A percentile compares a stretch with the other conserved stretches of the same genome.
Evolutionary conservation across 2,113 vertebrate species (phyloP).

Genomic region (Myodes glareolus): DNA sequence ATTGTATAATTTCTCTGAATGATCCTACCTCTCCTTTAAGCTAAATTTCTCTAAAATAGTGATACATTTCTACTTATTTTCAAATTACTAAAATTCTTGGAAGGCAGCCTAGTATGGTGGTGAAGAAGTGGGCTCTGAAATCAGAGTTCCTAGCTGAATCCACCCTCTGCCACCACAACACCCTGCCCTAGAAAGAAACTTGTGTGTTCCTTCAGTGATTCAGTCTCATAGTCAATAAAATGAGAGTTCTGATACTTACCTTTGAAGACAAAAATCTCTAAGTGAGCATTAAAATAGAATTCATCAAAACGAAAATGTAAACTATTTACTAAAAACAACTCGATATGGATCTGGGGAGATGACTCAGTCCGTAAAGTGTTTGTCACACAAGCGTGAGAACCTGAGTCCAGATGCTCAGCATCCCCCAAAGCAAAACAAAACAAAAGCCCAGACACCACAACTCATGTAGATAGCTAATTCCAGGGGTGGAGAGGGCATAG

Average conservation of each 20-base stretch:
- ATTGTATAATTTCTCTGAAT: not conserved
- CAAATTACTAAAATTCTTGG: conserved; percentile 17
- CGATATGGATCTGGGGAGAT: not conserved
- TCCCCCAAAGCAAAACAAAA: no score
- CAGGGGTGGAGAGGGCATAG: not conserved
- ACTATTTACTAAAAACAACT: not conserved
- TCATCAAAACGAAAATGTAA: not conserved
- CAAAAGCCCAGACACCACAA: not conserved
- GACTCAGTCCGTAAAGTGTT: not conserved
- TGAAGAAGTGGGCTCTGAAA: not conserved
- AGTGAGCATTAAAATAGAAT: not conserved
- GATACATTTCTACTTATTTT: not conserved
- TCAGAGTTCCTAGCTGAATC: not conserved
- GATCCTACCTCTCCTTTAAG: not conserved
- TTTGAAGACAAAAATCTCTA: conserved; percentile 10
- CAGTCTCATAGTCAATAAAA: not conserved
- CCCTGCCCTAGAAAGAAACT: not conserved
- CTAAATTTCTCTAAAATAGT: not conserved
- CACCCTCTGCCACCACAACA: not conserved
- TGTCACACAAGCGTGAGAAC: no score
- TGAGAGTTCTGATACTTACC: not conserved
- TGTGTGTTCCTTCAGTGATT: not conserved
- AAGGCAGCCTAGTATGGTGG: not conserved
- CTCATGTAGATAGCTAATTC: not conserved
- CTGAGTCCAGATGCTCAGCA: not conserved